These are phyloP conservation scores for Halcyon senegalensis DNA, from an alignment of 2,113 vertebrate species.

Conservation along the genomic window DNA sequence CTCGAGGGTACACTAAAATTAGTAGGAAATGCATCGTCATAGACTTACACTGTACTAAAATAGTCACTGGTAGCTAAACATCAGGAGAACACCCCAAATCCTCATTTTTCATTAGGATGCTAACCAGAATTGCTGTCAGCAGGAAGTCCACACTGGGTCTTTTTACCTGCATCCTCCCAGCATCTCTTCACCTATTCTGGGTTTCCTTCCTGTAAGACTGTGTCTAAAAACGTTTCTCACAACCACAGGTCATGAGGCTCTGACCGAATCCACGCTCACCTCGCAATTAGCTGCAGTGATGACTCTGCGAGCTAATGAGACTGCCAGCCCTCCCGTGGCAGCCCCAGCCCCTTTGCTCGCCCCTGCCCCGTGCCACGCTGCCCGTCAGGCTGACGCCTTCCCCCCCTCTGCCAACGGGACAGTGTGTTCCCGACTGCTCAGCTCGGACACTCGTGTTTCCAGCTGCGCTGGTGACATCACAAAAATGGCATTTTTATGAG, in stretches of 20 bases:
- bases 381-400: slow-evolving; percentile 73
- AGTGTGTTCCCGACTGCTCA: slow-evolving; percentile 65
- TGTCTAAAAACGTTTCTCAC: background rate
- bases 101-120: background rate
- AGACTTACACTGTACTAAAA: background rate
- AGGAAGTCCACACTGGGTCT: background rate
- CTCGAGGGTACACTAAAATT: background rate
- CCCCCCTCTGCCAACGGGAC: slow-evolving; percentile 66
- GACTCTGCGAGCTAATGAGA: background rate
- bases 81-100: background rate
- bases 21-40: background rate
- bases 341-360: background rate
- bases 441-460: slow-evolving; percentile 22
- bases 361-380: slow-evolving; percentile 45
- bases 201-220: background rate
- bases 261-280: background rate
- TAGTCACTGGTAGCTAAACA: background rate
- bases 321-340: background rate
- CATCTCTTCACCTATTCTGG: background rate
- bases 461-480: slow-evolving; percentile 63
- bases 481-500: slow-evolving; percentile 49
- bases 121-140: background rate
- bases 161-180: background rate
- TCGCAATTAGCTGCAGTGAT: background rate
- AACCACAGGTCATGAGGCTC: background rate